Evolutionary conservation across 2,113 vertebrate genomes (phyloP).

Genomic region (Miniopterus natalensis): DNA sequence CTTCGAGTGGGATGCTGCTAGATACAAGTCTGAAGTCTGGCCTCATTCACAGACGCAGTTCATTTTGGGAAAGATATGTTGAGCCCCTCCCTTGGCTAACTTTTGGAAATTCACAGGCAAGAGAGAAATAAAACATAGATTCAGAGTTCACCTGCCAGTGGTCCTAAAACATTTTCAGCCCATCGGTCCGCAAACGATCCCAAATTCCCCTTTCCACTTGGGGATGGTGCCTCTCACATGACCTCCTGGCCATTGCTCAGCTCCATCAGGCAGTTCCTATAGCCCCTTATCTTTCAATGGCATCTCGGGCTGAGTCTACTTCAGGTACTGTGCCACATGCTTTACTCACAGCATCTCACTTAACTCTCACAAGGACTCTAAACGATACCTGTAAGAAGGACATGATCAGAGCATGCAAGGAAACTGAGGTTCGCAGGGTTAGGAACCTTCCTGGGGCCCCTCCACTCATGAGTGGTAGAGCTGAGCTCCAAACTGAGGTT

Average conservation of each 20-base stretch:
- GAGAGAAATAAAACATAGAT: neutral
- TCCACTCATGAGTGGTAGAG: neutral
- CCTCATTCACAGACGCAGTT: neutral
- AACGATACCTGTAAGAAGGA: neutral
- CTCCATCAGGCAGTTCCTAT: neutral
- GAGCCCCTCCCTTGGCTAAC: neutral
- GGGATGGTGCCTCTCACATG: neutral
- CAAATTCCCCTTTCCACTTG: neutral
- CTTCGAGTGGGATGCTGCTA: conserved; percentile 14
- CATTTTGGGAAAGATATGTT: neutral
- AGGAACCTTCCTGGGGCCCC: neutral
- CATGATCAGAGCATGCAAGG: neutral
- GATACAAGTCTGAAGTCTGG: conserved; percentile 26
- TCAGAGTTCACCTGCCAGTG: neutral
- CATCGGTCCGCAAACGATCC: neutral
- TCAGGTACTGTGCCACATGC: neutral
- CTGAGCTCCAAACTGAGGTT: neutral
- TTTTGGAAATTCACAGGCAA: neutral
- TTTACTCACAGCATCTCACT: neutral
- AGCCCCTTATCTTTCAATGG: neutral
- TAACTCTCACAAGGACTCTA: neutral
- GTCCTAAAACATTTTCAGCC: neutral
- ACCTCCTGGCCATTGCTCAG: neutral
- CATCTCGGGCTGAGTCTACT: neutral
- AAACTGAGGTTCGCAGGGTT: neutral